Percentiles rank a stretch among this genome's conserved stretches.
Conservation (phyloP, 2,113 vertebrate genomes). For the Synodontis membranacea region DNA sequence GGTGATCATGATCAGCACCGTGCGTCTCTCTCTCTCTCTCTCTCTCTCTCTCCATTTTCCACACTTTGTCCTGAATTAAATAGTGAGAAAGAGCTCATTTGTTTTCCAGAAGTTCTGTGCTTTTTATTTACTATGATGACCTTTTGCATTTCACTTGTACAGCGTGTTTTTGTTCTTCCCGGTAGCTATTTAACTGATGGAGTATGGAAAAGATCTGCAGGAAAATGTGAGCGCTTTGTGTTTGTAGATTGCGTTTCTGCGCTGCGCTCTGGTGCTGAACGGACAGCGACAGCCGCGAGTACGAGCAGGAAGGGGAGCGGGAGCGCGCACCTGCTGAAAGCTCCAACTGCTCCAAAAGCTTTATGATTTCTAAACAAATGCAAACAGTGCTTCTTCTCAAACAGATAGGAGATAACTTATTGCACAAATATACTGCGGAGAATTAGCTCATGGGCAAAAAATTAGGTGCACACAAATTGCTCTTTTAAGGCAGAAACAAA, state of each 20-base stretch:
- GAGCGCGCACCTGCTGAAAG: conserved; percentile 6
- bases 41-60: neutral
- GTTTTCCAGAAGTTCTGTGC: neutral
- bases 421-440: too few relatives aligned
- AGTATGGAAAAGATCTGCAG: neutral
- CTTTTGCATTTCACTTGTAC: neutral
- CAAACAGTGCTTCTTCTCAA: too few relatives aligned
- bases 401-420: too few relatives aligned
- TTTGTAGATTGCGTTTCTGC: neutral
- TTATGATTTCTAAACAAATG: too few relatives aligned
- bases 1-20: neutral
- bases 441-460: too few relatives aligned
- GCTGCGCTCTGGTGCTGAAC: conserved; percentile 63
- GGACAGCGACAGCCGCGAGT: conserved; percentile 60
- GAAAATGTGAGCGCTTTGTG: neutral
- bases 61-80: neutral
- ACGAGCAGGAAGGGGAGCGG: neutral
- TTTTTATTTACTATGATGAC: neutral
- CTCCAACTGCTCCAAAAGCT: too few relatives aligned
- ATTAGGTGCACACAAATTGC: too few relatives aligned
- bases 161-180: neutral
- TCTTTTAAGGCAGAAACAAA: too few relatives aligned
- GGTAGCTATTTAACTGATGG: neutral
- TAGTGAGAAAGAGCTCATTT: neutral
- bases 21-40: neutral